Percentiles rank a stretch among this genome's conserved stretches.
Conservation (phyloP, 2,888 invertebrate species). For the Synergus umbraculus region DNA sequence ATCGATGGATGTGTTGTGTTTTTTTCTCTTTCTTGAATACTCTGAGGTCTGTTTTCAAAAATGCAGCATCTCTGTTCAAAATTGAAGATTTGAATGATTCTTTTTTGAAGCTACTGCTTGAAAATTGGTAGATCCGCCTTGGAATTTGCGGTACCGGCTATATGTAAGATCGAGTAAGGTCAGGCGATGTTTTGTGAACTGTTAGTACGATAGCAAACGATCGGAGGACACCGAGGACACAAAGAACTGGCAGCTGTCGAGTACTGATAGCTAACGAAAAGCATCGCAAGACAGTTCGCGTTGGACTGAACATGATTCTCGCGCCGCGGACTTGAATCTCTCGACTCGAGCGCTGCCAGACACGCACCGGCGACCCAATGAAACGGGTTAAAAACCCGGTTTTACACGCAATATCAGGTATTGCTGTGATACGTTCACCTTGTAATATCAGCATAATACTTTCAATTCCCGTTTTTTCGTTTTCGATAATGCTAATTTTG, state of each 20-base stretch:
- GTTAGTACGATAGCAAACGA: slow-evolving; percentile 33
- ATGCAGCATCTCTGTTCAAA: not conserved
- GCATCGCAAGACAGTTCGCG: slow-evolving; percentile 40
- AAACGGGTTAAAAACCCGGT: slow-evolving; percentile 26
- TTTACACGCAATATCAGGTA: slow-evolving; percentile 26
- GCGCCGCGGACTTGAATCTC: slow-evolving; percentile 30
- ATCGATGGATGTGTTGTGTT: not conserved
- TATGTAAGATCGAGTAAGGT: slow-evolving; percentile 10
- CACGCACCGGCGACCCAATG: slow-evolving; percentile 22
- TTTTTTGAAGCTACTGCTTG: not conserved
- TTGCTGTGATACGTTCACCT: slow-evolving; percentile 36
- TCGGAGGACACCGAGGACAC: slow-evolving; percentile 40
- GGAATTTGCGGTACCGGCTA: slow-evolving; percentile 23
- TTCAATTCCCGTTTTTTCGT: slow-evolving; percentile 3
- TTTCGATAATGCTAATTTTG: not conserved
- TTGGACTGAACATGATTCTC: slow-evolving; percentile 21
- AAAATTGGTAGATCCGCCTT: not conserved
- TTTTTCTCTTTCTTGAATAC: not conserved
- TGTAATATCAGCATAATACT: slow-evolving; percentile 21
- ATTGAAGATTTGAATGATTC: not conserved
- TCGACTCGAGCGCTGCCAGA: slow-evolving; percentile 30
- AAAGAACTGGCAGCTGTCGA: slow-evolving; percentile 38
- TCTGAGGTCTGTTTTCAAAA: not conserved
- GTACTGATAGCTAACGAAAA: slow-evolving; percentile 10
- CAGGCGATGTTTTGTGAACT: slow-evolving; percentile 37